Conservation (phyloP, 37 sponge, comb jelly and placozoan species). For the Chondrilla cf. caribensis region DNA sequence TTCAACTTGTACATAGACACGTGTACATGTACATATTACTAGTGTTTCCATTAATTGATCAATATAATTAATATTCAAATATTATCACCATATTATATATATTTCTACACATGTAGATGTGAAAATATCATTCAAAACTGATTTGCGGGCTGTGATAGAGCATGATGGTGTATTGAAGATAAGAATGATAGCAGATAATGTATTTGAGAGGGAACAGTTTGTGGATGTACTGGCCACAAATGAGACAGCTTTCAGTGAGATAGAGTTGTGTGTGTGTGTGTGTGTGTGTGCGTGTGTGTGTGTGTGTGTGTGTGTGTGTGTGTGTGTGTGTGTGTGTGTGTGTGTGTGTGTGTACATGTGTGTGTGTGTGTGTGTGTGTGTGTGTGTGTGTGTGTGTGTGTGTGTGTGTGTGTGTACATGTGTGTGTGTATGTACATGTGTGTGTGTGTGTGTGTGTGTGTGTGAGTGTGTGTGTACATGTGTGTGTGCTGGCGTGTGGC, state of each 20-base stretch:
- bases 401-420: not conserved
- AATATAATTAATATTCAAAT: no score
- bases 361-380: not conserved
- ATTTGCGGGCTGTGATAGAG: not conserved
- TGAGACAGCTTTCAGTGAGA: slow-evolving; percentile 56
- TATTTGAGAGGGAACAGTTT: not conserved
- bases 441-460: not conserved
- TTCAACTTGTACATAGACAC: no score
- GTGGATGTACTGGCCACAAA: slow-evolving; percentile 87
- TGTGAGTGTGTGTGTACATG: no score
- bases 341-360: not conserved
- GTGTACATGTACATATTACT: no score
- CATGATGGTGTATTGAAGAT: not conserved
- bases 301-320: slow-evolving; percentile 12
- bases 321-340: slow-evolving; percentile 11
- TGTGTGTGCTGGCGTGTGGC: no score
- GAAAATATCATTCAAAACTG: not conserved
- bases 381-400: not conserved
- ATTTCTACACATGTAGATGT: no score
- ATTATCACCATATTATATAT: no score
- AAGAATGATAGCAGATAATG: not conserved
- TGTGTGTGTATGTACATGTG: not conserved
- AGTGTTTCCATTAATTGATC: no score
- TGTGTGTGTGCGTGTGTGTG: slow-evolving; percentile 13
- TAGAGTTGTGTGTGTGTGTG: slow-evolving; percentile 22